These are phyloP conservation scores for roundworm (Caenorhabditis elegans) DNA, from an alignment of 1,140 invertebrate species.

Conservation along the genomic window DNA sequence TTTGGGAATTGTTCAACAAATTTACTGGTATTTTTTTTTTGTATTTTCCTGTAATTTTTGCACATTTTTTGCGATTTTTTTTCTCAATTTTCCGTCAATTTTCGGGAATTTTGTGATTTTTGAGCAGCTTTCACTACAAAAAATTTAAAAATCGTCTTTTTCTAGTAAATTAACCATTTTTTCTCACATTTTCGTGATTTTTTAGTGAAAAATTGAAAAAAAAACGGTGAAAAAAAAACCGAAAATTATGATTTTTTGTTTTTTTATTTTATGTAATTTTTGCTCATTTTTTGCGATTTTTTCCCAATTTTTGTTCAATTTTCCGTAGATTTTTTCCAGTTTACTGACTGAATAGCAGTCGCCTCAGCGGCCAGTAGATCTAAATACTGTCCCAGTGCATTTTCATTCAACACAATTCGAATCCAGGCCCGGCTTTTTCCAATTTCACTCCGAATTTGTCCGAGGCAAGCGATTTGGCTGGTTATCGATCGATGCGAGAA, in stretches of 20 bases:
- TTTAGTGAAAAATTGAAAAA: too few relatives aligned
- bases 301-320: background rate
- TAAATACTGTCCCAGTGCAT: slow-evolving; percentile 47
- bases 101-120: too few relatives aligned
- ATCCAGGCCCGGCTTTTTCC: slow-evolving; percentile 63
- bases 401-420: slow-evolving; percentile 62
- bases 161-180: too few relatives aligned
- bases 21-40: too few relatives aligned
- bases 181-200: too few relatives aligned
- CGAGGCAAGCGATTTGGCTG: slow-evolving; percentile 57
- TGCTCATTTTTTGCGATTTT: background rate
- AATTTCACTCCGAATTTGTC: slow-evolving; percentile 61
- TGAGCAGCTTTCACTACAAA: too few relatives aligned
- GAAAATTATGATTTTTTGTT: background rate
- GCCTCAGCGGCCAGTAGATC: slow-evolving; percentile 27
- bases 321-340: background rate
- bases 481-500: slow-evolving; percentile 60
- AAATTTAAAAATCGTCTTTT: too few relatives aligned
- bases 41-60: too few relatives aligned
- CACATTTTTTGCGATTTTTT: too few relatives aligned
- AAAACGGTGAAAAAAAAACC: too few relatives aligned
- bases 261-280: background rate
- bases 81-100: too few relatives aligned
- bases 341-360: slow-evolving; percentile 42
- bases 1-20: too few relatives aligned